These are phyloP conservation scores for Drosophila nasuta DNA, from an alignment of 1,140 invertebrate species.

Conservation along the genomic window DNA sequence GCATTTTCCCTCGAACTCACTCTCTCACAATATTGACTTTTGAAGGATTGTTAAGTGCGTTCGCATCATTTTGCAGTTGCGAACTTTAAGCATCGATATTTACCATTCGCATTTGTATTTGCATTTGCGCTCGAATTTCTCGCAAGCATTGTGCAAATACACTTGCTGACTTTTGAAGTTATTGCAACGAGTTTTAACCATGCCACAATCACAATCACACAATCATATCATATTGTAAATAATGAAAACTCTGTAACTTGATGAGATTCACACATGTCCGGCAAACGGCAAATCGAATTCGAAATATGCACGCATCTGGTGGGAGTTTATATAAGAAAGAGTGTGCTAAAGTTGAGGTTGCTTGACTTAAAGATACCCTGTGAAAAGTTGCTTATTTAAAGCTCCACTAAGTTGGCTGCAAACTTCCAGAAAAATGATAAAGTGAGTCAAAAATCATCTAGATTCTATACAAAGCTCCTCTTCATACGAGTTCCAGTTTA, in stretches of 20 bases:
- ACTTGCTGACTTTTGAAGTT: conserved; percentile 55
- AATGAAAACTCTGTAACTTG: conserved; percentile 55
- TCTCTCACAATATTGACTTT: conserved; percentile 53
- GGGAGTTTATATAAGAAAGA: conserved; percentile 1
- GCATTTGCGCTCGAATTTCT: conserved; percentile 35
- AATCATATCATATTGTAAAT: conserved; percentile 47
- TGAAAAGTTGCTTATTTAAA: not conserved
- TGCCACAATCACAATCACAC: conserved; percentile 9
- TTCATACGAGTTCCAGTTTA: not conserved
- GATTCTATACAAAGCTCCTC: not conserved
- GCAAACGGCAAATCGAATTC: conserved; percentile 44
- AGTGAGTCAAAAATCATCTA: too few species aligned
- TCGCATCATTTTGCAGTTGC: conserved; percentile 34
- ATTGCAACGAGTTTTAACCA: conserved; percentile 9
- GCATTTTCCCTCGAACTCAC: not conserved
- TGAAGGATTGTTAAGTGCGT: conserved; percentile 35
- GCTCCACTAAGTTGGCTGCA: too few species aligned
- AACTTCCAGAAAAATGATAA: too few species aligned
- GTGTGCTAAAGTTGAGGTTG: not conserved
- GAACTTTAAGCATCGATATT: conserved; percentile 15
- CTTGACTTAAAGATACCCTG: not conserved
- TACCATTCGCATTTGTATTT: conserved; percentile 31
- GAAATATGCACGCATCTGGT: conserved; percentile 30
- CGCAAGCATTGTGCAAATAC: conserved; percentile 59
- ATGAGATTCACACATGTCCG: conserved; percentile 43